Evolutionary conservation across 2,113 vertebrate genomes (phyloP).

Genomic region (Platichthys flesus): DNA sequence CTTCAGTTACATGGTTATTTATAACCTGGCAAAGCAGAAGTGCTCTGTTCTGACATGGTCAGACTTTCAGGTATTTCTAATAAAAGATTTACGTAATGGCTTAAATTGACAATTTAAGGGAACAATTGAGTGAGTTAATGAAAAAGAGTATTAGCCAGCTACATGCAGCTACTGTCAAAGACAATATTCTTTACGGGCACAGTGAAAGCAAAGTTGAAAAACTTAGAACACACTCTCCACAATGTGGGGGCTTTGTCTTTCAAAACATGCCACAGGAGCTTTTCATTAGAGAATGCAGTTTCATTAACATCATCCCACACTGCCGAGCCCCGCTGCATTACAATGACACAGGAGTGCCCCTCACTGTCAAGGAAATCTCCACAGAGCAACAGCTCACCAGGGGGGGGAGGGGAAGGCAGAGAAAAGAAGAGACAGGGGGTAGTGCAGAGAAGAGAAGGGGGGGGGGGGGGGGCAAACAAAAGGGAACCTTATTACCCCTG

Average conservation of each 20-base stretch:
- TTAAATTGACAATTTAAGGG: slow-evolving; percentile 35
- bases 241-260: slow-evolving; percentile 76
- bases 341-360: slow-evolving; percentile 79
- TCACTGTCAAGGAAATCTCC: slow-evolving; percentile 75
- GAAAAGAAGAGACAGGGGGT: slow-evolving; percentile 35
- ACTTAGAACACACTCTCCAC: slow-evolving; percentile 50
- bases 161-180: slow-evolving; percentile 54
- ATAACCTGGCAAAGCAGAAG: slow-evolving; percentile 1
- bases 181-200: slow-evolving; percentile 66
- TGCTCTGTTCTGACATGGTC: slow-evolving; percentile 11
- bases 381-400: slow-evolving; percentile 62
- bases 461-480: slow-evolving; percentile 70
- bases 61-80: slow-evolving; percentile 16
- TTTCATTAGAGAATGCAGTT: slow-evolving; percentile 80
- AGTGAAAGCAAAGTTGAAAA: slow-evolving; percentile 57
- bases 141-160: slow-evolving; percentile 38
- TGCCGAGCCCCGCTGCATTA: slow-evolving; percentile 75
- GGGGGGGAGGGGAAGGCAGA: slow-evolving; percentile 62
- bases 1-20: slow-evolving; percentile 13
- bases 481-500: slow-evolving; percentile 72
- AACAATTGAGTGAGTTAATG: slow-evolving; percentile 56
- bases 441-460: not conserved
- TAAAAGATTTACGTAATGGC: slow-evolving; percentile 16
- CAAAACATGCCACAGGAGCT: slow-evolving; percentile 74
- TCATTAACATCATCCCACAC: slow-evolving; percentile 81